Evolutionary conservation across 2,888 invertebrate species (phyloP), one percentile per base, ranked within the genome.

Genomic region (Siphonodentalium dalli): DNA sequence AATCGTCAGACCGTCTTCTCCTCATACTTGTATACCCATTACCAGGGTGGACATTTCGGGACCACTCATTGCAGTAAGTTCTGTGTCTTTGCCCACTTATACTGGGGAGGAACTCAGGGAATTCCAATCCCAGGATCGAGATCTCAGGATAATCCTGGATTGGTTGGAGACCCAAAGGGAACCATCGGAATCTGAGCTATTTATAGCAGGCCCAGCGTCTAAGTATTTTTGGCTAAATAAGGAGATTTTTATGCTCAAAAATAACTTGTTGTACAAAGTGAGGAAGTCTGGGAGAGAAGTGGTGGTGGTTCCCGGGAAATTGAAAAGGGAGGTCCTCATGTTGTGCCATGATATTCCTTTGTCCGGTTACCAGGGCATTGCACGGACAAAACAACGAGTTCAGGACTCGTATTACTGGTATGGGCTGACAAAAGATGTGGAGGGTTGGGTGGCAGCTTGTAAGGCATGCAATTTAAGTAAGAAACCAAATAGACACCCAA

Each of bases 261-360:
- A 24, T 4, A 28, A 11, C 13, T 13, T 46, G 3, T 26, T 46
- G 5, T 37, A 21, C n/a, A 39, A 46, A 9, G 11, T n/a, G 7
- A 5, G n/a, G 3, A 20, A 46, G 37, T 4, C 5, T 15, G 37
- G 37, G n/a, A 2, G 18, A 37, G 2, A 20, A 24, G 7, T 2
- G 24, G 6, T 54, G 20, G 28, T 41, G 1, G 24, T 53, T 2
- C 58, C 46, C 15, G 39, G 38, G 18, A 15, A 20, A n/a, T 18
- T 51, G 6, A 42, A 31, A 28, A 35, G 15, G 29, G 26, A 8
- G 9, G 26, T 41, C 9, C 24, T 41, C 9, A 13, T 11, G 11
- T 20, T 26, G 11, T 23, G 20, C 24, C 41, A 41, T 26, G 41
- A 41, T 26, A 11, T 26, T 23, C 41, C 41, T 21, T 41, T 15